Evolutionary conservation across 2,888 invertebrate species (phyloP).

Genomic region (Nebria salina): DNA sequence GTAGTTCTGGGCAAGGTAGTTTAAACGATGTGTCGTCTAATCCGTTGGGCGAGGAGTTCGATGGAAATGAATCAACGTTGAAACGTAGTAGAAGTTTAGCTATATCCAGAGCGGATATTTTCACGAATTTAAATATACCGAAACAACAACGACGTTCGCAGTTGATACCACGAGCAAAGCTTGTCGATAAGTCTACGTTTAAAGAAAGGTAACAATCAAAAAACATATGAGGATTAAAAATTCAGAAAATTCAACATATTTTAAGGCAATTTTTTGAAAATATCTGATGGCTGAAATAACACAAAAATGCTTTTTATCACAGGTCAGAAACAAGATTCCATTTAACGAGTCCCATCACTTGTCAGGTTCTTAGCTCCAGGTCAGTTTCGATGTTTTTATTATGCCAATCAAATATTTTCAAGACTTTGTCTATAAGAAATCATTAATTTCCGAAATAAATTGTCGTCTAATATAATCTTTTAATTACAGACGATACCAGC

Average conservation of each 20-base stretch:
- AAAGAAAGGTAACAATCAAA: conserved; percentile 73
- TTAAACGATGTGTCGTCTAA: conserved; percentile 58
- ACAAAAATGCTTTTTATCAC: not conserved
- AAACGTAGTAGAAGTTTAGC: conserved; percentile 78
- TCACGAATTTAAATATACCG: conserved; percentile 74
- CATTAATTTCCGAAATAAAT: too few relatives aligned
- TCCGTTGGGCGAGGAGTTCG: conserved; percentile 39
- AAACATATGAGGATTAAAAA: conserved; percentile 53
- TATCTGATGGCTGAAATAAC: not conserved
- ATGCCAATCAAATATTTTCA: not conserved
- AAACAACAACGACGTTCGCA: conserved; percentile 73
- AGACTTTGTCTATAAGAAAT: not conserved
- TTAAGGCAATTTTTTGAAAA: not conserved
- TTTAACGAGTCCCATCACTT: not conserved
- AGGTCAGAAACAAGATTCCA: not conserved
- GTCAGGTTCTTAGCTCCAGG: not conserved
- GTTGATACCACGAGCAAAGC: conserved; percentile 81
- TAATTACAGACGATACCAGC: conserved; percentile 18
- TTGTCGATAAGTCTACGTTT: conserved; percentile 79
- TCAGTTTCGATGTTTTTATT: not conserved
- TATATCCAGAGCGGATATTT: conserved; percentile 81
- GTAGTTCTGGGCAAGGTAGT: conserved; percentile 59
- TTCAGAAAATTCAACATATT: too few relatives aligned
- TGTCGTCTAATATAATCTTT: not conserved
- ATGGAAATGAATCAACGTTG: conserved; percentile 58